Conservation (phyloP, 2,113 vertebrate species). For the Maccullochella peelii region DNA sequence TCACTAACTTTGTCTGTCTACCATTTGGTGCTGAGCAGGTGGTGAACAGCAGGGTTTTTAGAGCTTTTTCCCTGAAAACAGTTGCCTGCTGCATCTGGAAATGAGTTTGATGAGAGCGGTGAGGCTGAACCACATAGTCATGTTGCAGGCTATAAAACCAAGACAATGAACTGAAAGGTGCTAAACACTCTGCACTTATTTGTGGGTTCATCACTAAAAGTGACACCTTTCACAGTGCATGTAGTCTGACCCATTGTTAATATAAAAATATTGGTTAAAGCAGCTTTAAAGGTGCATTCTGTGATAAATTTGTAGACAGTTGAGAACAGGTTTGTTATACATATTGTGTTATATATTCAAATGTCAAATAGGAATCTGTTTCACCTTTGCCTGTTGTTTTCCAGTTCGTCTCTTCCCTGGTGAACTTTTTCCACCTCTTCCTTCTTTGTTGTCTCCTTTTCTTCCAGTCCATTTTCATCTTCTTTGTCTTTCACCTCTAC, state of each 20-base stretch:
- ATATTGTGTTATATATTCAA: neutral
- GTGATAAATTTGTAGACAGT: neutral
- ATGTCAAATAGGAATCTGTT: neutral
- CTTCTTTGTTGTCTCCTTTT: slow-evolving; percentile 19
- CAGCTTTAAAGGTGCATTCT: neutral
- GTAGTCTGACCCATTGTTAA: neutral
- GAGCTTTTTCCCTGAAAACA: neutral
- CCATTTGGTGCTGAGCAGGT: too few species aligned
- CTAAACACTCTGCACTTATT: neutral
- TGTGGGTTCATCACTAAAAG: neutral
- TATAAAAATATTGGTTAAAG: neutral
- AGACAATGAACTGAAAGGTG: neutral
- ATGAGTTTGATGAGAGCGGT: too few species aligned
- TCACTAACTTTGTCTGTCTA: too few species aligned
- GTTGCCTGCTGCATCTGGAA: too few species aligned
- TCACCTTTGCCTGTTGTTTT: slow-evolving; percentile 57
- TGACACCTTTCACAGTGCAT: neutral
- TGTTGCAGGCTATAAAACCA: too few species aligned
- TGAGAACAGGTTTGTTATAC: neutral
- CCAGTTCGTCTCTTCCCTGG: slow-evolving; percentile 17
- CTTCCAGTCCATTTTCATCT: slow-evolving; percentile 29
- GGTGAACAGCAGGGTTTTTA: neutral
- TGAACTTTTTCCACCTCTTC: slow-evolving; percentile 41
- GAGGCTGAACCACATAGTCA: too few species aligned
- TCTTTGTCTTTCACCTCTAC: neutral